Base-by-base conservation (phyloP, 2,113 vertebrate genomes). In the Clinocottus analis region DNA sequence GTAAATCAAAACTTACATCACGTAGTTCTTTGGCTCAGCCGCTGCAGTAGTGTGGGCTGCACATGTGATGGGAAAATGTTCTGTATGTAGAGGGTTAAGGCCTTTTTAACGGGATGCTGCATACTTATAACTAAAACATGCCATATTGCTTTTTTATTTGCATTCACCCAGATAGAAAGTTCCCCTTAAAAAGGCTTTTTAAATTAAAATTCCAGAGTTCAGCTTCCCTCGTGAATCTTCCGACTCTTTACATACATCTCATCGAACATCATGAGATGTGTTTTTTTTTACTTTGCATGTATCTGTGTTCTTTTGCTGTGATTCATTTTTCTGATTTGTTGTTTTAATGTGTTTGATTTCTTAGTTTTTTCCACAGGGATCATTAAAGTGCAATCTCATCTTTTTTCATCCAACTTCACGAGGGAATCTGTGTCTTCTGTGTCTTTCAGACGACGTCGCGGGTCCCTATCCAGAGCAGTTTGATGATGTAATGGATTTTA, bases 401-500 rank as follows among this genome's bases (percentile, higher is more conserved):
- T 53, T 53, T 59, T 73, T 60, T 12, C 55, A 72, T 23, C 3
- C 33, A 64, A 16, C 29, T 49, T 69, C 11, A 3, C 72, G 14
- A 71, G 10, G 47, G 6, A 33, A 72, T 59, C 14, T 64, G 31
- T 41, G 29, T 2, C 10, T 35, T 86, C 60, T 74, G 19, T 84
- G 2, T 80, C 33, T 86, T 94, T 88, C 94, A 99, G 98, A 97
- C 93, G 96, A 95, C 82, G 94, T 94, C 78, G 87, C 94, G 37
- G 96, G 94, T 82, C 95, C 95, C 75, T 96, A 96, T 89, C 96
- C 97, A 16, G 96, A 97, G 82, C 96, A 97, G 91, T 96, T 97
- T 84, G 96, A 97, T 69, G 96, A 97, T n/a, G 96, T 98, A 51
- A 96, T 98, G 97, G 96, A 98, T 94, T 98, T 99, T 93, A 99